Percentiles rank a stretch among this genome's conserved stretches.
phyloP scores from a whole-genome alignment of 2,113 vertebrate species.

The Takifugu flavidus region DNA sequence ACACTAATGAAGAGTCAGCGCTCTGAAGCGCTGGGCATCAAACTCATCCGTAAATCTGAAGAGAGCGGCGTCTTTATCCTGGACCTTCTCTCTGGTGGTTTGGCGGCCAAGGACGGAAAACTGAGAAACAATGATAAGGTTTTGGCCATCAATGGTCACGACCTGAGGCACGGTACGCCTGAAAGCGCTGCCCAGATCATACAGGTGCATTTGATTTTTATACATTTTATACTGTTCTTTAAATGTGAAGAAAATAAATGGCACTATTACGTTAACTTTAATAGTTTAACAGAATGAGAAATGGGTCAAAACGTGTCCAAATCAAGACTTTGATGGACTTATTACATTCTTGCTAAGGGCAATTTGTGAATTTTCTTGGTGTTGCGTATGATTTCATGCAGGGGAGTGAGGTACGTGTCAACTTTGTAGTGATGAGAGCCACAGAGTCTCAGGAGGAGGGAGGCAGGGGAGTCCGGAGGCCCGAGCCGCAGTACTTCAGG shows the following conservation, averaged over 20 bases:
- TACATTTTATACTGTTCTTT: slow-evolving; percentile 1
- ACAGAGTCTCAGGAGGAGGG: slow-evolving; percentile 75
- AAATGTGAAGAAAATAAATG: neutral
- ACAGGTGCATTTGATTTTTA: slow-evolving; percentile 74
- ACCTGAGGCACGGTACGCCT: slow-evolving; percentile 88
- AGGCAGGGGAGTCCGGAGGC: slow-evolving; percentile 67
- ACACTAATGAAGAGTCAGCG: slow-evolving; percentile 83
- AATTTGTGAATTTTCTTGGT: neutral
- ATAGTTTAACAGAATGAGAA: too few species aligned
- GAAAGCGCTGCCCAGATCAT: slow-evolving; percentile 92
- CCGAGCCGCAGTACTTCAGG: slow-evolving; percentile 77
- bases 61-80: slow-evolving; percentile 88
- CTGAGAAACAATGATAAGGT: slow-evolving; percentile 88
- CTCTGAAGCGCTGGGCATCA: slow-evolving; percentile 85
- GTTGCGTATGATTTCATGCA: slow-evolving; percentile 39
- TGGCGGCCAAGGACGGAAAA: slow-evolving; percentile 88
- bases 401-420: slow-evolving; percentile 86
- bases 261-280: neutral
- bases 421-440: slow-evolving; percentile 85
- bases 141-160: slow-evolving; percentile 88
- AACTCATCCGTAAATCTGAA: slow-evolving; percentile 87
- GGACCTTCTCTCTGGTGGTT: slow-evolving; percentile 84
- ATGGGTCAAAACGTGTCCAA: neutral
- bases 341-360: too few species aligned
- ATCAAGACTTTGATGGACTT: too few species aligned